phyloP scores from a whole-genome alignment of 2,797 vertebrate species.

The Acanthurus lineatus region DNA sequence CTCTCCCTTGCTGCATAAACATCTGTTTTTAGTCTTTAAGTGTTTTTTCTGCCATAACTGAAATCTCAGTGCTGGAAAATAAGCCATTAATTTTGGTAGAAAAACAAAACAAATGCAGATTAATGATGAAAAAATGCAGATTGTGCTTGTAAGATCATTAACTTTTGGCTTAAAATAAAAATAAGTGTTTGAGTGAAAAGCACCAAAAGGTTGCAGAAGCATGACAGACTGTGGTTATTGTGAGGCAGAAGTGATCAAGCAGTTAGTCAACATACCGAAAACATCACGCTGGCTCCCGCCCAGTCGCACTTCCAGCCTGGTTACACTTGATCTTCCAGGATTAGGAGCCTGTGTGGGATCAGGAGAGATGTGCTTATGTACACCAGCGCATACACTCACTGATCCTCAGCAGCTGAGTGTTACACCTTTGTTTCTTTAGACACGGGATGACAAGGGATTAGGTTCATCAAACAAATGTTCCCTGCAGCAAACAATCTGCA shows the following conservation, averaged over 20 bases:
- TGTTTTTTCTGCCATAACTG: background rate
- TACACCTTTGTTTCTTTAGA: constrained; percentile 74
- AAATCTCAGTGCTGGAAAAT: background rate
- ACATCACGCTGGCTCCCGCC: constrained; percentile 50
- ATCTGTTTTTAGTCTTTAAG: constrained; percentile 37
- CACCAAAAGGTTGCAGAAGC: constrained; percentile 49
- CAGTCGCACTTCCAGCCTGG: constrained; percentile 62
- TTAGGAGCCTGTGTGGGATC: constrained; percentile 70
- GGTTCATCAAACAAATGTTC: constrained; percentile 58
- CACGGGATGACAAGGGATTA: constrained; percentile 75
- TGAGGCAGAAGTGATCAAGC: constrained; percentile 38
- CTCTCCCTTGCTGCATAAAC: background rate
- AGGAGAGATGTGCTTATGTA: constrained; percentile 61
- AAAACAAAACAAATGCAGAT: background rate
- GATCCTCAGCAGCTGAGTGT: constrained; percentile 59
- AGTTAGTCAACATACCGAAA: constrained; percentile 59
- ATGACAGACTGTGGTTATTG: constrained; percentile 32
- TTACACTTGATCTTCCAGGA: constrained; percentile 72
- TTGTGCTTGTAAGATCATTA: background rate
- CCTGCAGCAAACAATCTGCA: constrained; percentile 55
- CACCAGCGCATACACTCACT: constrained; percentile 47
- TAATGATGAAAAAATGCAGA: background rate
- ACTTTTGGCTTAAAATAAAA: constrained; percentile 25
- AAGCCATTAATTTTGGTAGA: background rate
- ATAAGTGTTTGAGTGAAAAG: constrained; percentile 13